phyloP scores from a whole-genome alignment of 2,888 invertebrate genomes.

The Pseudococcus longispinus region DNA sequence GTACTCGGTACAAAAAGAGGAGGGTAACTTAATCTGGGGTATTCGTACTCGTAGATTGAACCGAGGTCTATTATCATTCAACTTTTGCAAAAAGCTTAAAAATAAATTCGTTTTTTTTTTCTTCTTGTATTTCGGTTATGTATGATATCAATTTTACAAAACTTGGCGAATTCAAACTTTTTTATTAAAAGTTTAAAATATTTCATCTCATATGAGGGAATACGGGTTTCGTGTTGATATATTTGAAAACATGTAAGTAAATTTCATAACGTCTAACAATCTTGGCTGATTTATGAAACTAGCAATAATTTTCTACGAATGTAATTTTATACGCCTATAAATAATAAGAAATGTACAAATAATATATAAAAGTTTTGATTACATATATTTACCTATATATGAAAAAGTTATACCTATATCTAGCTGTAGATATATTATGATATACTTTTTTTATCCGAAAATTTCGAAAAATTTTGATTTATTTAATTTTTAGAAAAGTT shows the following conservation, averaged over 20 bases:
- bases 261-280: conserved; percentile 2
- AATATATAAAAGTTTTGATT: conserved; percentile 35
- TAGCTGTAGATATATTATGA: no score
- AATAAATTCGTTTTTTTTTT: not conserved
- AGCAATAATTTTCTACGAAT: not conserved
- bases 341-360: not conserved
- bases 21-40: not conserved
- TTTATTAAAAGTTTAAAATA: conserved; percentile 25
- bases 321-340: not conserved
- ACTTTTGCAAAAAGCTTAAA: not conserved
- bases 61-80: not conserved
- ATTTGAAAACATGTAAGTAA: conserved; percentile 11
- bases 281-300: not conserved
- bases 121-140: not conserved
- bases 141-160: not conserved
- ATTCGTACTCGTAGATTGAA: not conserved
- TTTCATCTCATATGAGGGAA: not conserved
- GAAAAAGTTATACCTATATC: no score
- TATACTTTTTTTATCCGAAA: no score
- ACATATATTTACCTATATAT: not conserved
- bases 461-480: no score
- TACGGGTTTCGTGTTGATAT: not conserved
- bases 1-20: no score
- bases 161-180: conserved; percentile 19
- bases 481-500: no score